Percentiles rank a stretch among this genome's conserved stretches.
Conservation (phyloP, 2,888 invertebrate species). For the Philereme transversata region DNA sequence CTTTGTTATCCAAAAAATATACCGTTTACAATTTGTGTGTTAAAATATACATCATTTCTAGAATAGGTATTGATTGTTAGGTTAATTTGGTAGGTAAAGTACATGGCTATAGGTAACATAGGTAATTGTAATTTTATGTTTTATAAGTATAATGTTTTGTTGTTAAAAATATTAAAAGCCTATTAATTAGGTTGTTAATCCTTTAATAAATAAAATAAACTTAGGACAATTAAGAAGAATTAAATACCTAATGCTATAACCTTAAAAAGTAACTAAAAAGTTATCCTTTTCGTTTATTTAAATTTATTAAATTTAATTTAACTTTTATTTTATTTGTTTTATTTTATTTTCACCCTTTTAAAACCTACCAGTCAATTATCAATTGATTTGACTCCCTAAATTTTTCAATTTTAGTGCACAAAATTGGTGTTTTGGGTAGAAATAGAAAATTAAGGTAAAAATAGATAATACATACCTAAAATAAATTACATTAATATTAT, state of each 20-base stretch:
- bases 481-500: neutral
- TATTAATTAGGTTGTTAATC: neutral
- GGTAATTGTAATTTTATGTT: neutral
- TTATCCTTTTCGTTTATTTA: conserved; percentile 44
- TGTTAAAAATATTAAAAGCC: conserved; percentile 1
- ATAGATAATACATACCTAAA: neutral
- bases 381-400: conserved; percentile 79
- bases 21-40: conserved; percentile 26
- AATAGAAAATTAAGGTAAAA: conserved; percentile 7
- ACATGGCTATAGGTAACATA: conserved; percentile 47
- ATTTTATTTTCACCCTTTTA: conserved; percentile 44
- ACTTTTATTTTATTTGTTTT: conserved; percentile 53
- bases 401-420: conserved; percentile 77
- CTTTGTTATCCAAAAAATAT: conserved; percentile 9
- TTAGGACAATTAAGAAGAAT: neutral
- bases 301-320: conserved; percentile 52
- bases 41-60: conserved; percentile 7
- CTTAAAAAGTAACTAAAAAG: neutral
- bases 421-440: conserved; percentile 46
- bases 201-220: neutral
- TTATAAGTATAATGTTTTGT: neutral
- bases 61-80: conserved; percentile 5
- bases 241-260: neutral
- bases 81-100: conserved; percentile 32
- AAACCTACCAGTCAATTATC: conserved; percentile 79